Conservation (phyloP, 2,113 vertebrate species). For the Holacanthus passer region DNA sequence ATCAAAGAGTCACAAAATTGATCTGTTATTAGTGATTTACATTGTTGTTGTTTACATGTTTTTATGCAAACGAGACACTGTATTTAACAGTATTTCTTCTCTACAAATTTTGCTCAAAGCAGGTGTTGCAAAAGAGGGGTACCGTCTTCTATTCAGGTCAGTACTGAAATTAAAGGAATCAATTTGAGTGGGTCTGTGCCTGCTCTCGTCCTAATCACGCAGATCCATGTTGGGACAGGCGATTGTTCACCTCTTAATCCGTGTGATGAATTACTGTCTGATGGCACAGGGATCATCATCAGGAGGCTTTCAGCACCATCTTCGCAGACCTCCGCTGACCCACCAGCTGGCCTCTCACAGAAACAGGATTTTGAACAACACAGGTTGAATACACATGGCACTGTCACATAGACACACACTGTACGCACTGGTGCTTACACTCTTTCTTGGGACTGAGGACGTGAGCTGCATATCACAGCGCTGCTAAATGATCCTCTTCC, state of each 20-base stretch:
- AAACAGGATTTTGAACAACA: conserved; percentile 8
- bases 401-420: not conserved
- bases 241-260: conserved; percentile 56
- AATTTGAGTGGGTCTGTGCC: conserved; percentile 27
- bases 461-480: conserved; percentile 51
- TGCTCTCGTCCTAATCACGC: conserved; percentile 35
- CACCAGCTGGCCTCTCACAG: conserved; percentile 20
- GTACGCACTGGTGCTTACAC: not conserved
- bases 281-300: conserved; percentile 14
- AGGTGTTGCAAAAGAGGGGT: not conserved
- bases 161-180: conserved; percentile 34
- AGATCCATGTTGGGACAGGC: conserved; percentile 35
- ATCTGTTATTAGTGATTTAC: not conserved
- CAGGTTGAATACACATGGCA: not conserved
- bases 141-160: conserved; percentile 13
- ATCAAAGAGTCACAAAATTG: not conserved
- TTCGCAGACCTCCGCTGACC: conserved; percentile 28
- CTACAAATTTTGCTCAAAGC: not conserved
- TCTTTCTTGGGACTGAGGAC: conserved; percentile 34
- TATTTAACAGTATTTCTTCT: not conserved
- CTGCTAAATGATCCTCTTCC: conserved; percentile 17
- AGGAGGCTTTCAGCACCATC: conserved; percentile 16
- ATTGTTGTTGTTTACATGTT: not conserved
- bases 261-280: conserved; percentile 39
- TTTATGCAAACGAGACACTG: not conserved